A percentile compares a stretch with the other conserved stretches of the same genome.
Evolutionary conservation across 2,797 vertebrate species (phyloP).

Genomic region (Alauda arvensis): DNA sequence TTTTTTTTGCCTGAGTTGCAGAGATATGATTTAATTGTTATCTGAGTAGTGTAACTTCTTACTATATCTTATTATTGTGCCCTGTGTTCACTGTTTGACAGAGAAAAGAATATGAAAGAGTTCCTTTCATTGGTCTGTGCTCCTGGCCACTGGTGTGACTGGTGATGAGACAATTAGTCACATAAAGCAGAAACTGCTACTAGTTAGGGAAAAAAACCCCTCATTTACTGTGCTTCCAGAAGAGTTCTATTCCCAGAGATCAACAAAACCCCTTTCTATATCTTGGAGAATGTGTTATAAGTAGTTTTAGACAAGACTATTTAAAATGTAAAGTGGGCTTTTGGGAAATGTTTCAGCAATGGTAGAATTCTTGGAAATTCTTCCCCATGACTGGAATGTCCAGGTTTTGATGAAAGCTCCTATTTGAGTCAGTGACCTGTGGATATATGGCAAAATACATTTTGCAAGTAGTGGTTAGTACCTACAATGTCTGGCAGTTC

Average conservation of each 20-base stretch:
- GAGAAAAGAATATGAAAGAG: background rate
- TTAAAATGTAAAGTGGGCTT: background rate
- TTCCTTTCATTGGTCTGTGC: constrained; percentile 5
- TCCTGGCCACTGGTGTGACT: background rate
- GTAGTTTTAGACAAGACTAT: background rate
- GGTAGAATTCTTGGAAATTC: constrained; percentile 1
- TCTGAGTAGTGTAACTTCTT: background rate
- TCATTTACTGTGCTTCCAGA: background rate
- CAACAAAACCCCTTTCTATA: background rate
- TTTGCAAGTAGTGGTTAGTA: background rate
- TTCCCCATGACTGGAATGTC: background rate
- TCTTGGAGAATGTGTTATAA: background rate
- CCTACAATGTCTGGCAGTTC: background rate
- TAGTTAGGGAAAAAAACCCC: background rate
- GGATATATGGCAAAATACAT: background rate
- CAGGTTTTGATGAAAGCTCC: background rate
- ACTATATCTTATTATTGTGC: background rate
- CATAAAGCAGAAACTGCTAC: background rate
- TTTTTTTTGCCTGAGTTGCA: constrained; percentile 3
- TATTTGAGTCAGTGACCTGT: background rate
- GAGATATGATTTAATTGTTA: constrained; percentile 25
- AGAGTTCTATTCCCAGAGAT: background rate
- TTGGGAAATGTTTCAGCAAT: background rate
- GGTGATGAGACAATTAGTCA: constrained; percentile 24
- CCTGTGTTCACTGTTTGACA: constrained; percentile 23